Evolutionary conservation across 2,113 vertebrate genomes (phyloP).

Genomic region (Glaucomys volans): DNA sequence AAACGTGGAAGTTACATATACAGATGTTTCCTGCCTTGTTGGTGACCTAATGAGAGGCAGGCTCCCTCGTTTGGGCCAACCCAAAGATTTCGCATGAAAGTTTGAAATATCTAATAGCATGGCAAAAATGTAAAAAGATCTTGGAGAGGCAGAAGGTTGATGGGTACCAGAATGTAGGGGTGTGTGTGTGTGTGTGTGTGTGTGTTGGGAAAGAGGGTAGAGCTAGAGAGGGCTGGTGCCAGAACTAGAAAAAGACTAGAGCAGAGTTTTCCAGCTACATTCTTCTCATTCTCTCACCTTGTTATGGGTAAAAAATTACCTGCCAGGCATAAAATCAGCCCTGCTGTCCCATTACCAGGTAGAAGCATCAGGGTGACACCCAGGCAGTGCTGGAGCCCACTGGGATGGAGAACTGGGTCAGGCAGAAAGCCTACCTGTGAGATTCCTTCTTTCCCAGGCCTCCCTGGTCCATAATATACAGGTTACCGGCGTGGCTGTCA

Average conservation of each 20-base stretch:
- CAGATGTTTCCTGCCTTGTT: constrained; percentile 73
- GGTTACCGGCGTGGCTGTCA: not conserved
- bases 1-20: constrained; percentile 50
- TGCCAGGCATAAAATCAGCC: not conserved
- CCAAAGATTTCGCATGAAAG: constrained; percentile 38
- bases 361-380: not conserved
- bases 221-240: not conserved
- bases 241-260: not conserved
- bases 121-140: not conserved
- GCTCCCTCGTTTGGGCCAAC: not conserved
- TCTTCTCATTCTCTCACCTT: not conserved
- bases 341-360: not conserved
- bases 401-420: not conserved
- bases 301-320: not conserved
- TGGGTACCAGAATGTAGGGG: too few relatives aligned
- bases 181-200: too few relatives aligned
- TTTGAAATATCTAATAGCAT: not conserved
- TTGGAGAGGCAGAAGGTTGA: not conserved
- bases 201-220: not conserved
- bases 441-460: not conserved
- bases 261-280: not conserved
- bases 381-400: not conserved
- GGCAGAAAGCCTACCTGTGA: not conserved
- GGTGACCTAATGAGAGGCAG: constrained; percentile 49
- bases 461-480: accelerated